Evolutionary conservation across 1,140 invertebrate genomes (phyloP), one percentile per base, ranked within the genome.

Genomic region (Oncopodura yosiiana): DNA sequence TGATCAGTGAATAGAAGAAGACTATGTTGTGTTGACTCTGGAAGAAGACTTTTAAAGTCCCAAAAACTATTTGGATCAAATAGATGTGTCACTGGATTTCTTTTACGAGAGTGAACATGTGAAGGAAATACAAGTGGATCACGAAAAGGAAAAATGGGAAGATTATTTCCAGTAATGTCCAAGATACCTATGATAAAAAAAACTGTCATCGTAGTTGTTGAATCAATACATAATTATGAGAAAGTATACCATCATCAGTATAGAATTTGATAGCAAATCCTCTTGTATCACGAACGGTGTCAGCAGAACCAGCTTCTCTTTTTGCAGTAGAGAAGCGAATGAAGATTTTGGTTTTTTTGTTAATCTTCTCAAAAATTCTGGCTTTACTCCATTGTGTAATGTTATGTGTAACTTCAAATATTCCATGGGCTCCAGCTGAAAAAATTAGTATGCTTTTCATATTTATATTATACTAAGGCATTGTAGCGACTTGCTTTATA

Each of bases 91-190:
- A 74, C 73, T n/a, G 82, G 82, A 66, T 84, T 83, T 60, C 81
- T 73, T 70, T 83, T 84, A 62, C 80, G 76, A 2, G 75, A 69
- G 46, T 78, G 73, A 12, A 80, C 76, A 53, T 81, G 78, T 8
- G 38, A 70, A 1, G 78, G 71, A 62, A 84, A 83, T 18, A 81
- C 61, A n/a, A 80, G 71, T 0, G 79, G 74, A 73, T 85, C 82
- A 46, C 81, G 75, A 58, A 83, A 76, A 56, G 82, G 82, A 68
- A 82, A 84, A 63, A 84, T 78, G 1, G 82, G 82, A 8, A 81
- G 82, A 64, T 81, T 84, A 64, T 84, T 83, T 3, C 81, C 80
- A 14, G 81, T 81, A 12, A 84, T 69, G 69, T 84, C 82, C 6
- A n/a, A 8, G n/a, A 34, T 34, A 9, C n/a, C n/a, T n/a, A n/a